Evolutionary conservation across 1,140 invertebrate genomes (phyloP), one percentile per base, ranked within the genome.

Genomic region (Plodia interpunctella): DNA sequence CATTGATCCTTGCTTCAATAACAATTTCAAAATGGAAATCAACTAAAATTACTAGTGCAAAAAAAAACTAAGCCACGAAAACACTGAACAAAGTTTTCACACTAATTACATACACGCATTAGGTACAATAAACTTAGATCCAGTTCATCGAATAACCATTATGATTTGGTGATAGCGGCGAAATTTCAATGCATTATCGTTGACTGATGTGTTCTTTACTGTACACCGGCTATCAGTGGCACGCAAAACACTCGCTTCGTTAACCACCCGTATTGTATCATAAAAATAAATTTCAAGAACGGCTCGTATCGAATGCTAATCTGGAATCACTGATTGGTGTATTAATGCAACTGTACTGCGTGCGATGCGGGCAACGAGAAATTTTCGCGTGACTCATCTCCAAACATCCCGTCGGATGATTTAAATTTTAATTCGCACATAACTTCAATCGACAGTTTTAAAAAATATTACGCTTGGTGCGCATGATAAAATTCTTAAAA

Each of bases 241-340:
- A 61, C 55, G 65, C 57, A 44, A 65, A 67, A 17, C 28, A 55
- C 21, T 50, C 52, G 52, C 51, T 51, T 61, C 59, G 49, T 55
- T 64, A 60, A 65, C 58, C 54, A 56, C 50, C 44, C 35, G 52
- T 60, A 60, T 61, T 58, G 60, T 59, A 55, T 59, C 38, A 44
- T 44, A 44, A 44, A 44, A 44, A 44, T 17, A 6, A n/a, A 61
- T 73, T 71, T 71, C 66, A 60, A 57, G 49, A 55, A 62, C 59
- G 66, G 63, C 9, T 9, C 9, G 9, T 28, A 32, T 58, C 57
- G 52, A 59, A 59, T 20, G 44, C 59, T 35, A 57, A 17, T 49
- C 20, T 11, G 1, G 30, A 32, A 6, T 32, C 30, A 32, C 38
- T 44, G 38, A 44, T 15, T 44, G 38, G 15, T n/a, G 2, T 11